Percentiles rank a stretch among this genome's conserved stretches.
These are phyloP conservation scores for Penaeus indicus DNA, from an alignment of 1,140 invertebrate genomes.

Conservation along the genomic window DNA sequence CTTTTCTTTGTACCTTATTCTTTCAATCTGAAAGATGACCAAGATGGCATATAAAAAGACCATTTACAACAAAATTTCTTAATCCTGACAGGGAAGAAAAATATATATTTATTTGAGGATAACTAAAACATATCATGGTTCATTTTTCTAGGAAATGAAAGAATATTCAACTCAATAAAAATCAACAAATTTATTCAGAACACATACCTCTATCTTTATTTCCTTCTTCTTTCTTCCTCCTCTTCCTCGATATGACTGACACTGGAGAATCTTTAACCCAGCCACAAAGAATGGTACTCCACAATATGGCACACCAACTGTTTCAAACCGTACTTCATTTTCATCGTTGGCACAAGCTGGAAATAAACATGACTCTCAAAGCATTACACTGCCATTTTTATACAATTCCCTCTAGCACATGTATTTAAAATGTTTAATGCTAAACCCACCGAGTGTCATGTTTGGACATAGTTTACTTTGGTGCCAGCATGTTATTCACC, in stretches of 20 bases:
- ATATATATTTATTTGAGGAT: no score
- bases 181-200: background rate
- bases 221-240: slow-evolving; percentile 64
- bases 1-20: no score
- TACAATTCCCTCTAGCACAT: background rate
- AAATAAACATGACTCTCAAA: background rate
- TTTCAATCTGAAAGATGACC: no score
- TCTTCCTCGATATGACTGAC: slow-evolving; percentile 63
- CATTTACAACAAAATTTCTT: no score
- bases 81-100: no score
- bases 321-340: slow-evolving; percentile 65
- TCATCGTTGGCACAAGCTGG: slow-evolving; percentile 66
- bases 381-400: background rate
- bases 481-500: no score
- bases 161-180: background rate
- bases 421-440: background rate
- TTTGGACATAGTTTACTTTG: no score
- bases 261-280: slow-evolving; percentile 65
- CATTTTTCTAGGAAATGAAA: background rate
- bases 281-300: slow-evolving; percentile 66
- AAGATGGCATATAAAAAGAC: no score
- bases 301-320: slow-evolving; percentile 66
- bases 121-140: no score
- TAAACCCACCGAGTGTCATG: no score
- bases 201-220: slow-evolving; percentile 65